A percentile compares a stretch with the other conserved stretches of the same genome.
Conservation (phyloP, 2,888 invertebrate species). For the Andrena marginata region DNA sequence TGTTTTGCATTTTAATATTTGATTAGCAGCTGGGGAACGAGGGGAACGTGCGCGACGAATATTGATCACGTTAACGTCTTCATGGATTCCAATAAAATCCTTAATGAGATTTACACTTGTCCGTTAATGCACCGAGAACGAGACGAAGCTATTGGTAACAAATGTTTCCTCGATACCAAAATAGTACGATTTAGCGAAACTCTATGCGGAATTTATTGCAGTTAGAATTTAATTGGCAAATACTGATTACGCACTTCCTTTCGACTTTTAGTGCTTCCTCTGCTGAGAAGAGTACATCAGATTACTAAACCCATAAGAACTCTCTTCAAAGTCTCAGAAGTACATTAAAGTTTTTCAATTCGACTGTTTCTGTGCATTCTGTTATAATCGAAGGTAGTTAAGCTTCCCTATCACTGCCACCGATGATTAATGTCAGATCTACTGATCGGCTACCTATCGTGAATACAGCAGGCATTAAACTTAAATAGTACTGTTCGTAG, state of each 20-base stretch:
- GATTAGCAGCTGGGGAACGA: slow-evolving; percentile 26
- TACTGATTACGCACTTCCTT: too few species aligned
- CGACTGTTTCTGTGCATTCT: too few species aligned
- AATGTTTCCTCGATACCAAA: not conserved
- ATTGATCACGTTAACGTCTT: slow-evolving; percentile 52
- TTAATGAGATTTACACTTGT: slow-evolving; percentile 58
- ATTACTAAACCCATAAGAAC: not conserved
- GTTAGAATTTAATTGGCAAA: too few species aligned
- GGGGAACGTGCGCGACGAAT: slow-evolving; percentile 40
- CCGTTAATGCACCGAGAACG: slow-evolving; percentile 39
- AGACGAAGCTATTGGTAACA: not conserved
- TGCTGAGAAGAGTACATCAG: too few species aligned
- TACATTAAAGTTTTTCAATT: too few species aligned
- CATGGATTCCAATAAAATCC: slow-evolving; percentile 44
- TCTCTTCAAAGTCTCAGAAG: not conserved
- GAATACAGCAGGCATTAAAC: not conserved
- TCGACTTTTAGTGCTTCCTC: too few species aligned
- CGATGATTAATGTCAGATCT: not conserved
- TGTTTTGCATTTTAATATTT: slow-evolving; percentile 48
- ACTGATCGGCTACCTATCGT: not conserved
- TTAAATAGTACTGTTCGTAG: not conserved
- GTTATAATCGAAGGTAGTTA: not conserved
- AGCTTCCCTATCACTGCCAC: not conserved
- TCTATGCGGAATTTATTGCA: too few species aligned
- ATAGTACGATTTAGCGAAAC: not conserved